These are phyloP conservation scores for Geopemphigus sp. DNA, from an alignment of 1,140 invertebrate species.

Conservation along the genomic window DNA sequence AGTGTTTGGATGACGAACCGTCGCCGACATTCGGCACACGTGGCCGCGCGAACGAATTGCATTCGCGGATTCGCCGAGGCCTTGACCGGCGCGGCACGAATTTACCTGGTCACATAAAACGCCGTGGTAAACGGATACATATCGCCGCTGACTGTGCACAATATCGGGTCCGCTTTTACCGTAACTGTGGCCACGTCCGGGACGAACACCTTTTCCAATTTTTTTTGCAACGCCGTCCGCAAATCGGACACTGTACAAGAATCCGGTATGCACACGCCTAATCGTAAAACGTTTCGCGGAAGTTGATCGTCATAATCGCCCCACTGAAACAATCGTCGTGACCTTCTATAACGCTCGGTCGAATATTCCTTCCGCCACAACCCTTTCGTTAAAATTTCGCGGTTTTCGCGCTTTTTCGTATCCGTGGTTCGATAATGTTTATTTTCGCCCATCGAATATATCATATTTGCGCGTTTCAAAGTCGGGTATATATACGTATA, in stretches of 20 bases:
- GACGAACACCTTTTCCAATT: conserved; percentile 7
- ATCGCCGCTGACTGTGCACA: conserved; percentile 10
- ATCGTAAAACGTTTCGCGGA: not conserved
- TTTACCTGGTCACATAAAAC: conserved; percentile 22
- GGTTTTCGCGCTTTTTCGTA: too few species aligned
- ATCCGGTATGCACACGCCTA: conserved; percentile 27
- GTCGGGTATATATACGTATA: too few species aligned
- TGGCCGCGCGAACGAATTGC: too few species aligned
- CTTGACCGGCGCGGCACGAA: too few species aligned
- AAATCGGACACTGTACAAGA: conserved; percentile 10
- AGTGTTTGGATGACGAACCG: too few species aligned
- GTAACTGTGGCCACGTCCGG: not conserved
- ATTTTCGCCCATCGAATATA: too few species aligned
- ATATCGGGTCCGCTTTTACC: not conserved
- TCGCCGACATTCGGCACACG: too few species aligned
- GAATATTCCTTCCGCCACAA: not conserved
- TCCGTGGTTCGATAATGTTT: too few species aligned
- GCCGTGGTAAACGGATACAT: not conserved
- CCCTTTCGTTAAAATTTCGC: not conserved
- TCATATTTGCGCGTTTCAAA: too few species aligned
- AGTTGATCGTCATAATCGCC: not conserved
- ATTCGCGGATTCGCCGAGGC: too few species aligned
- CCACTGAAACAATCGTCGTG: conserved; percentile 17
- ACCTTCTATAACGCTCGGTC: too few species aligned
- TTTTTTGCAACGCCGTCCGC: not conserved